Base-by-base conservation (phyloP, 1,140 invertebrate genomes). In the Stenopsyche tienmushanensis region DNA sequence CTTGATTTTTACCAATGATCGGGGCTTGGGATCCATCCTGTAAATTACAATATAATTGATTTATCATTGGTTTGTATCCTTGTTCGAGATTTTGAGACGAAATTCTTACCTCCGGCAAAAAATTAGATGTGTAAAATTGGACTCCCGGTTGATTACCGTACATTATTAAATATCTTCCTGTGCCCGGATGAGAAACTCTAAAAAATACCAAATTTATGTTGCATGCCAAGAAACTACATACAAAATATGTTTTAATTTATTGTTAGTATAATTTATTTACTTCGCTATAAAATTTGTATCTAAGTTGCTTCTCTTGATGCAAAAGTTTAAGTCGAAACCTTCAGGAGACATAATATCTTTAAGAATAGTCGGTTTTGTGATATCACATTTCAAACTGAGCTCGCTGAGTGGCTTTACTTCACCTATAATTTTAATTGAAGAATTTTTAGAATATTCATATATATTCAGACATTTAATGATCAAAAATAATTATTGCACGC, bases 111-210 rank as follows among this genome's bases (percentile, higher is more conserved):
- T 26, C 24, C 1, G 90, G 90, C 1, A 97, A 76, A 73, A 82
- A 89, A 74, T 94, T 91, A 0, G 84, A 79, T 0, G 94, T 96
- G 73, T 97, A 97, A 70, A 98, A 88, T 72, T 96, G 93, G 8
- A 97, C 84, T 7, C 93, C 94, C 0, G 93, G 92, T 73, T 97
- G 93, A 76, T 94, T 88, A 9, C 89, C 90, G 67, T 85, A 87
- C 0, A 96, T 81, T 73, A 94, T 88, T 55, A 97, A 71, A 9
- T 72, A 81, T 62, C 93, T 83, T 7, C 93, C 92, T 65, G 84
- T 86, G 3, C 73, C 69, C 0, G 86, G 85, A 77, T 96, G 90
- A 15, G 76, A 68, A 0, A 91, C 84, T 62, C 85, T 85, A 0
- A 47, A 52, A 42, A 10, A 64, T 25, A 23, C 39, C 21, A 34